These are phyloP conservation scores for Petrocephalus microphthalmus DNA, from an alignment of 2,113 vertebrate species.

Conservation along the genomic window DNA sequence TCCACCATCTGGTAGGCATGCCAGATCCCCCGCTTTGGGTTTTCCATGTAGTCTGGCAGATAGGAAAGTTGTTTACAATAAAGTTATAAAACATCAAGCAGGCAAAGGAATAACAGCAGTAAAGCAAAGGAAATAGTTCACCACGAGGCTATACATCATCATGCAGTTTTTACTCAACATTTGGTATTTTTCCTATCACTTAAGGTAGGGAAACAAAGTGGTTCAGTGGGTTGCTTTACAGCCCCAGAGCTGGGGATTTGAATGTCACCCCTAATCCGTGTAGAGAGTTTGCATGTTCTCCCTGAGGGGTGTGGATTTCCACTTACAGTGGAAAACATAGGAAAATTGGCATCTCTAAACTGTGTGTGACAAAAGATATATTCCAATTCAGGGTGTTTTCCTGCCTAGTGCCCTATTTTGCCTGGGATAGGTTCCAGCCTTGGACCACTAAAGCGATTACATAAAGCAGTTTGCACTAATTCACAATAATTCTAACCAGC, in stretches of 20 bases:
- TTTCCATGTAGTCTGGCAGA: conserved; percentile 65
- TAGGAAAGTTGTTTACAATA: background rate
- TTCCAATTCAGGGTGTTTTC: background rate
- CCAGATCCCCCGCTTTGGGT: conserved; percentile 71
- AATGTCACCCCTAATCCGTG: background rate
- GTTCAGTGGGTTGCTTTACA: background rate
- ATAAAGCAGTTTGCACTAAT: background rate
- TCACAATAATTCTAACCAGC: background rate
- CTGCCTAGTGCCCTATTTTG: background rate
- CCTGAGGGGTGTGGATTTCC: background rate
- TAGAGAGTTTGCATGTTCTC: background rate
- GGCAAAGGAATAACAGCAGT: background rate
- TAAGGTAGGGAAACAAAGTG: background rate
- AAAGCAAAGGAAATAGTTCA: background rate
- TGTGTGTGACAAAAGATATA: background rate
- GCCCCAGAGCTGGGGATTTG: background rate
- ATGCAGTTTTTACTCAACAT: background rate
- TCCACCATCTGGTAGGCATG: conserved; percentile 69
- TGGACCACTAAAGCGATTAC: background rate
- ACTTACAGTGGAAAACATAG: background rate
- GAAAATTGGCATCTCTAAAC: background rate
- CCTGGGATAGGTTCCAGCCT: background rate
- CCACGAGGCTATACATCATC: background rate
- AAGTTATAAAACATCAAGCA: background rate
- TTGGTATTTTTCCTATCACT: background rate